A percentile compares a stretch with the other conserved stretches of the same genome.
These are phyloP conservation scores for Drosophila pandora DNA, from an alignment of 1,140 invertebrate genomes.

Conservation along the genomic window DNA sequence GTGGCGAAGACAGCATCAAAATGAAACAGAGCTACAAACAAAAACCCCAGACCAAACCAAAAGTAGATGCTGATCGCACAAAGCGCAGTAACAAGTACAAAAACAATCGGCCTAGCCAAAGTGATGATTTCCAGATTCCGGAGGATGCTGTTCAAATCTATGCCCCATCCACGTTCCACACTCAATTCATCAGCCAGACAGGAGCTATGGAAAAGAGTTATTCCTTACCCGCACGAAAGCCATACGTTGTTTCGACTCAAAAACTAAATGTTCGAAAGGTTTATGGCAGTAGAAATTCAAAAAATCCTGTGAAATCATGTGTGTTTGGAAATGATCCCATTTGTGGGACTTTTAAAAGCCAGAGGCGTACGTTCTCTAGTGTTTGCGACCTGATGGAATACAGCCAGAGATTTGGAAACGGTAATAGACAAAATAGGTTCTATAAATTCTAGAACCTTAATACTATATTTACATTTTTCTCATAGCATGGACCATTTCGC, in stretches of 20 bases:
- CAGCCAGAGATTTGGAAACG: constrained; percentile 60
- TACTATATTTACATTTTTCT: not conserved
- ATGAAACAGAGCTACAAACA: constrained; percentile 67
- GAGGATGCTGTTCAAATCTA: constrained; percentile 67
- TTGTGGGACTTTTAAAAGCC: constrained; percentile 63
- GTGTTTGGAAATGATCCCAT: constrained; percentile 69
- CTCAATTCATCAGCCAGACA: constrained; percentile 66
- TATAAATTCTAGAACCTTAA: too few relatives aligned
- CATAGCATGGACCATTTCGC: constrained; percentile 60
- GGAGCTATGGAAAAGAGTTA: constrained; percentile 72
- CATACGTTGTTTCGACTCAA: constrained; percentile 11
- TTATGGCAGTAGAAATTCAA: not conserved
- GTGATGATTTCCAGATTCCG: constrained; percentile 64
- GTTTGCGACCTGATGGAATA: constrained; percentile 68
- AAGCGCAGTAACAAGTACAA: constrained; percentile 50
- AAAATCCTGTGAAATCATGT: constrained; percentile 30
- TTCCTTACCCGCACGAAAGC: constrained; percentile 61
- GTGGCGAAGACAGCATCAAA: constrained; percentile 75
- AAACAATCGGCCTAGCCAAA: constrained; percentile 24
- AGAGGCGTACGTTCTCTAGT: constrained; percentile 58
- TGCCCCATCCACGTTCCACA: constrained; percentile 71
- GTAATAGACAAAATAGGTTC: constrained; percentile 19
- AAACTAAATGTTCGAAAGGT: constrained; percentile 12
- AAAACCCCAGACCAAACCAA: constrained; percentile 60
- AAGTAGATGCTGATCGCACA: constrained; percentile 49